phyloP scores from a whole-genome alignment of 2,113 vertebrate species.

The Pseudolaguvia tuberculata region DNA sequence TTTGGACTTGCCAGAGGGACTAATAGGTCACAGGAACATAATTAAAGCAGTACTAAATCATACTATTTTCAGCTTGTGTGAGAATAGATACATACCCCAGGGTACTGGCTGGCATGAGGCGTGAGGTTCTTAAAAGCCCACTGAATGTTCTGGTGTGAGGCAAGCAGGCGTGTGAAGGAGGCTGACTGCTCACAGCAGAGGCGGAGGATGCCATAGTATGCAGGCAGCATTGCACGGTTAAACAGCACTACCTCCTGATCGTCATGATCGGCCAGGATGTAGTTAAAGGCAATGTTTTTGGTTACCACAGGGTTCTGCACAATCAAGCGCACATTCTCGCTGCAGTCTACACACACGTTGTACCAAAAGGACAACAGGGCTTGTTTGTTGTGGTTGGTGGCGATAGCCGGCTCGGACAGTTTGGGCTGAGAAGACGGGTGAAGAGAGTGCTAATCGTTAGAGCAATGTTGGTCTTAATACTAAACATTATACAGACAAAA shows the following conservation, averaged over 20 bases:
- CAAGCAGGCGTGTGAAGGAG: conserved; percentile 90
- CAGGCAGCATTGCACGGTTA: conserved; percentile 97
- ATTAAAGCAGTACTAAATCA: neutral
- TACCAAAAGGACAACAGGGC: conserved; percentile 98
- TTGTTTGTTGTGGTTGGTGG: conserved; percentile 99
- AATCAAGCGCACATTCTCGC: conserved; percentile 95
- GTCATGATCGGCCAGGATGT: conserved; percentile 98
- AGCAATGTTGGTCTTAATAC: neutral
- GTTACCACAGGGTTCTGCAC: conserved; percentile 98
- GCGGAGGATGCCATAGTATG: conserved; percentile 97
- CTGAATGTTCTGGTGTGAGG: conserved; percentile 98
- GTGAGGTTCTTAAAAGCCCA: conserved; percentile 99
- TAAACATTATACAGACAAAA: neutral
- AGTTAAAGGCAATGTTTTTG: conserved; percentile 99
- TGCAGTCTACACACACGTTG: conserved; percentile 94
- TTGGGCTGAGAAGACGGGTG: conserved; percentile 73
- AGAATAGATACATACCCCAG: conserved; percentile 70
- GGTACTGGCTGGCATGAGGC: conserved; percentile 97
- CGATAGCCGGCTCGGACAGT: conserved; percentile 95
- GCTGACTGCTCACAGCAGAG: conserved; percentile 97
- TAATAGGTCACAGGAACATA: neutral
- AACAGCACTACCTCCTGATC: conserved; percentile 99
- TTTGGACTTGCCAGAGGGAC: neutral
- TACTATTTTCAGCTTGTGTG: neutral
- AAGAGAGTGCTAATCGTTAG: neutral